phyloP scores from a whole-genome alignment of 2,888 invertebrate species.

The Ennomos quercinarius region DNA sequence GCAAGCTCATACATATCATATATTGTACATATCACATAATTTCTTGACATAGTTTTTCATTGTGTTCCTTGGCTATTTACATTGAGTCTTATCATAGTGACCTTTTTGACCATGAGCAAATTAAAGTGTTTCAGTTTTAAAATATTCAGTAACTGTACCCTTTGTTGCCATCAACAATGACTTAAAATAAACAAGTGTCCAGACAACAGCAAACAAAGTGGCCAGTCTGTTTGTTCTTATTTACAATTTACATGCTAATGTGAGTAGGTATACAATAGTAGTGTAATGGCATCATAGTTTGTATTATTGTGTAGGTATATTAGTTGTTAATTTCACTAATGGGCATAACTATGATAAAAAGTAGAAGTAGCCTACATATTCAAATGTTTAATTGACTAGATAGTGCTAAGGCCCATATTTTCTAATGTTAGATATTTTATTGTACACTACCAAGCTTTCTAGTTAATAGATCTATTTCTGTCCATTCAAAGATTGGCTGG shows the following conservation, averaged over 20 bases:
- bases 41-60: too few relatives aligned
- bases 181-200: slow-evolving; percentile 9
- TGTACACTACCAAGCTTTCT: too few relatives aligned
- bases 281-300: slow-evolving; percentile 12
- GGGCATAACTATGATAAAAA: slow-evolving; percentile 10
- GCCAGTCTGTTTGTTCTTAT: neutral
- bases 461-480: too few relatives aligned
- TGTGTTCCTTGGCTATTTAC: too few relatives aligned
- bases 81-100: too few relatives aligned
- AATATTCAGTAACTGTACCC: slow-evolving; percentile 15
- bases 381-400: too few relatives aligned
- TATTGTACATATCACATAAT: too few relatives aligned
- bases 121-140: slow-evolving; percentile 8
- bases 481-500: too few relatives aligned
- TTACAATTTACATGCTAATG: slow-evolving; percentile 10
- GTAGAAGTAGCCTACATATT: neutral
- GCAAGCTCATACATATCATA: too few relatives aligned
- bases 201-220: slow-evolving; percentile 15
- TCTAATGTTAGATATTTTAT: too few relatives aligned
- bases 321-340: slow-evolving; percentile 7
- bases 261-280: slow-evolving; percentile 8
- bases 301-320: neutral
- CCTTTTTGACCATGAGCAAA: slow-evolving; percentile 4
- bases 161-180: slow-evolving; percentile 1
- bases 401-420: too few relatives aligned